These are phyloP conservation scores for Gorsachius goisagi DNA, from an alignment of 2,113 vertebrate species.

Conservation along the genomic window DNA sequence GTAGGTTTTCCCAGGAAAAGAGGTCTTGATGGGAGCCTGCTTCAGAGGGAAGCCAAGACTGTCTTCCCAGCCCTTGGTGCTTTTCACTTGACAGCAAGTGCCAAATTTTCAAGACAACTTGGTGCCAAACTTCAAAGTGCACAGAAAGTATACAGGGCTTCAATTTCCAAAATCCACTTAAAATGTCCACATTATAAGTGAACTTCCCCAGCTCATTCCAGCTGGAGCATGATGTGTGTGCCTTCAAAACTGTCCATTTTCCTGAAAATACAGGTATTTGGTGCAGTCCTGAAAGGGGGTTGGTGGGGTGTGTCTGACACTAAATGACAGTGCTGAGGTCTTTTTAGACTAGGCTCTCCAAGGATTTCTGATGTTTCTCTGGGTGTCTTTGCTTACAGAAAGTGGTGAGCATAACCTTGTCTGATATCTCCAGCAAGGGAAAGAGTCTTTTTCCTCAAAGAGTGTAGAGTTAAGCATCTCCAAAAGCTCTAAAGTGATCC, in stretches of 20 bases:
- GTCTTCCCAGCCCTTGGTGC: not conserved
- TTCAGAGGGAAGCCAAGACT: not conserved
- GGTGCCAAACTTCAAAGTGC: not conserved
- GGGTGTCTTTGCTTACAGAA: not conserved
- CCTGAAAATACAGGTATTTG: not conserved
- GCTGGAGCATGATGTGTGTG: not conserved
- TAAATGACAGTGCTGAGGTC: not conserved
- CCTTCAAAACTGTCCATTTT: not conserved
- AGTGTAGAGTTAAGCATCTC: not conserved
- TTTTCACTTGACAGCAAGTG: not conserved
- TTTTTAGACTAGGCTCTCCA: not conserved
- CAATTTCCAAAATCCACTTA: not conserved
- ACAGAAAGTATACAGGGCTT: not conserved
- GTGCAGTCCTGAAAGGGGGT: not conserved
- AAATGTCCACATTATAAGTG: not conserved
- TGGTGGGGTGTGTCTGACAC: not conserved
- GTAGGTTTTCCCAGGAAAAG: not conserved
- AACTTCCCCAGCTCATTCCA: not conserved
- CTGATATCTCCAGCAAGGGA: not conserved
- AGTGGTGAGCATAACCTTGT: not conserved
- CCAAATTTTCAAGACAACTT: not conserved
- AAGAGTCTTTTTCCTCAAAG: not conserved
- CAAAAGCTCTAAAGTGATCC: not conserved
- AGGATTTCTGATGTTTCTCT: not conserved
- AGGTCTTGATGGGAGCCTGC: not conserved